Base-by-base conservation (phyloP, 1,140 invertebrate genomes). In the Diachasma alloeum region DNA sequence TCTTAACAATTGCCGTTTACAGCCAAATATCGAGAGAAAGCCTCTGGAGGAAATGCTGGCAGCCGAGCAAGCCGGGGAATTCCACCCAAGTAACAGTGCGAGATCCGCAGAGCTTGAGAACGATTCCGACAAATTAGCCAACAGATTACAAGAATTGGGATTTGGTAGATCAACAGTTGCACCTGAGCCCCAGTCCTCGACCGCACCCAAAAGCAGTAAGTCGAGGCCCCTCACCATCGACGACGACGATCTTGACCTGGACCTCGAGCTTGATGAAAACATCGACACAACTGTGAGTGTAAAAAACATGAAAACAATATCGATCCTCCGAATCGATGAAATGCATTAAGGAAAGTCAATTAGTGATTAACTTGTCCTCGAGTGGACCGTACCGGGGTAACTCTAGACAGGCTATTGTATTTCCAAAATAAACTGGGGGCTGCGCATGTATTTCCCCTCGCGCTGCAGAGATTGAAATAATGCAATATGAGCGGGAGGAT, bases 1-100 rank as follows among this genome's bases (percentile, higher is more conserved):
- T n/a, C n/a, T n/a, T n/a, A n/a, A n/a, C n/a, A n/a, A n/a, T n/a
- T n/a, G n/a, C n/a, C n/a, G n/a, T 31, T 86, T 92, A 6, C 87
- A 95, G 91, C 85, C 92, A 24, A 96, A 95, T 84, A 88, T 91
- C 74, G 94, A 96, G 56, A 90, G 96, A 48, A 93, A 94, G 81
- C 90, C 93, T 0, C 82, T 95, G 4, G 93, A 94, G 76, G 96
- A 97, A 86, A 94, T 96, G 92, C 87, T 91, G 80, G 87, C 86
- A 17, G 92, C 93, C 0, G 91, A 92, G 82, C 85, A 87, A 19
- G 81, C 77, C 70, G 92, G 92, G n/a, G 79, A 83, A 56, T 93
- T 93, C 82, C 79, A 82, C 5, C 91, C 90, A 82, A 72, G 48
- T 22, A 24, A 59, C 0, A 24, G 44, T 84, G 78, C 15, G 37